Conservation (phyloP, 2,797 vertebrate species). For the Labroides dimidiatus region DNA sequence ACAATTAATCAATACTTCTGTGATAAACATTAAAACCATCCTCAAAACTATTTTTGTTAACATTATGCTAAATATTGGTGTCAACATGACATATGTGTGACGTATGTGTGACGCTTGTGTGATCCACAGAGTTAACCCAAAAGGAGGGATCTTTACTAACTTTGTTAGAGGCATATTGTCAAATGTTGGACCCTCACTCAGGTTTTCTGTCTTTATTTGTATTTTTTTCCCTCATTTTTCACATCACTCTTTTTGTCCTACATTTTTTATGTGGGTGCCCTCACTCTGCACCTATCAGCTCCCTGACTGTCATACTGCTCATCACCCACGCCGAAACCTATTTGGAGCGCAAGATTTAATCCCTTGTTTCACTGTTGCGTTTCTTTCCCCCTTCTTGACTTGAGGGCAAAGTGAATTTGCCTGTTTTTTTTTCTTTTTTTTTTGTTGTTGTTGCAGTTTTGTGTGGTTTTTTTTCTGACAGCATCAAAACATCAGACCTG, state of each 20-base stretch:
- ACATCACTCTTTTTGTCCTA: constrained; percentile 1
- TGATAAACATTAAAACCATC: too few relatives aligned
- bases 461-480: not conserved
- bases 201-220: too few relatives aligned
- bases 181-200: too few relatives aligned
- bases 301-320: constrained; percentile 40
- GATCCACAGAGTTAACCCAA: too few relatives aligned
- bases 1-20: too few relatives aligned
- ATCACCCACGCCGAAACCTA: constrained; percentile 39
- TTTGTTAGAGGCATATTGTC: not conserved
- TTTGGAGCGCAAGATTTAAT: constrained; percentile 55
- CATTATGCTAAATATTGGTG: too few relatives aligned
- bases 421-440: too few relatives aligned
- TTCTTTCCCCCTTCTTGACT: constrained; percentile 50
- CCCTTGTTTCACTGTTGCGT: constrained; percentile 31
- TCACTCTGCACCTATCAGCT: constrained; percentile 38
- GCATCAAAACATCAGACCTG: constrained; percentile 52
- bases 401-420: constrained; percentile 56
- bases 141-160: not conserved
- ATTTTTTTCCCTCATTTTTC: too few relatives aligned
- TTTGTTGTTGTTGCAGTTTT: constrained; percentile 44
- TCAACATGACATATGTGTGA: too few relatives aligned
- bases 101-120: too few relatives aligned
- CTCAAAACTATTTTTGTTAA: too few relatives aligned
- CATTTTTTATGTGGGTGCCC: constrained; percentile 24